Base-by-base conservation (phyloP, 2,113 vertebrate genomes). In the Brachyhypopomus gauderio region DNA sequence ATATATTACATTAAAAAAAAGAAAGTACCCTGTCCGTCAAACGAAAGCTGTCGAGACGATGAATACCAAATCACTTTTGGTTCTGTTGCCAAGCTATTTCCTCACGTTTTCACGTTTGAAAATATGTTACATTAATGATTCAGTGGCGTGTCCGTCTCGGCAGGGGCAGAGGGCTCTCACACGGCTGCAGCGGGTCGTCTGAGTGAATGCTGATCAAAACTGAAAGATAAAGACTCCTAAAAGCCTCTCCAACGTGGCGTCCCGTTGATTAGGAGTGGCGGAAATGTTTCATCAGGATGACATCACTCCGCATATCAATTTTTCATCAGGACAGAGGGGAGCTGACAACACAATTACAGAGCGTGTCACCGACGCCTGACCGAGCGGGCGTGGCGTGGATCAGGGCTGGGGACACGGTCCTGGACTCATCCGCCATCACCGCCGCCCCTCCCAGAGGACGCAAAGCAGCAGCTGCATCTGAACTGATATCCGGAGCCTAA, bases 341-440 rank as follows among this genome's bases (percentile, higher is more conserved):
- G 81, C 80, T 78, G 81, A 86, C 75, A 86, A 82, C 86, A 88
- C 85, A 90, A 86, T 89, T 88, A 90, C 90, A 70, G 72, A 88
- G 84, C 55, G 22, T 78, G 62, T 58, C 87, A 90, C 91, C 90
- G 89, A 83, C 84, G 52, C 79, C 25, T 89, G 84, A 74, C 77
- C 30, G 89, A 76, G 78, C 84, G 38, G 79, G 67, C 27, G 75
- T 6, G 30, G 80, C 55, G n/a, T 45, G 79, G 85, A 88, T 56
- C 63, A 23, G 52, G 34, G 86, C 82, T 70, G 45, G 56, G 71
- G 74, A 59, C 62, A 60, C 76, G 88, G 88, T 11, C 30, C 64
- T 74, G 74, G 38, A 41, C 84, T 77, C 30, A 71, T 19, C 72
- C 17, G 59, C 34, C 63, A 22, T 58, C 67, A 45, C 79, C 75